A percentile compares a stretch with the other conserved stretches of the same genome.
Evolutionary conservation across 2,888 invertebrate species (phyloP).

Genomic region (Lepidochitona cinerea): DNA sequence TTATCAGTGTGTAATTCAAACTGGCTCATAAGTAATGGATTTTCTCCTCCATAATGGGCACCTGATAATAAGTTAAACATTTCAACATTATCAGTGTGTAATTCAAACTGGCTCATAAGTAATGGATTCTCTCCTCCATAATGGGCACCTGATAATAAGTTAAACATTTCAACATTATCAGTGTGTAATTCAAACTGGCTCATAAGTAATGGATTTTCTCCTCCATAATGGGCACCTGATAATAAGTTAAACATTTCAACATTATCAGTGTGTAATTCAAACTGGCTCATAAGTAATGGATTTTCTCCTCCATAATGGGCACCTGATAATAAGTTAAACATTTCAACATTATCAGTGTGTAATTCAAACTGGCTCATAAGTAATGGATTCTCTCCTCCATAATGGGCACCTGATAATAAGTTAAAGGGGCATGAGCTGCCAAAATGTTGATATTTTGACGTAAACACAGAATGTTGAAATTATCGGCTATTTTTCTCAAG

Average conservation of each 20-base stretch:
- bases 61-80: constrained; percentile 44
- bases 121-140: constrained; percentile 68
- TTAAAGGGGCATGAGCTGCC: no score
- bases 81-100: no score
- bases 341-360: no score
- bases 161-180: no score
- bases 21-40: constrained; percentile 68
- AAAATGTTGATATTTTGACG: no score
- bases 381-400: constrained; percentile 67
- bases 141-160: no score
- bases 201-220: constrained; percentile 66
- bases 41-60: constrained; percentile 66
- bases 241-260: no score
- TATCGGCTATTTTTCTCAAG: no score
- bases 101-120: constrained; percentile 71
- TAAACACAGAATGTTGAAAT: no score
- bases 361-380: constrained; percentile 71
- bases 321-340: constrained; percentile 43
- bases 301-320: constrained; percentile 66
- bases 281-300: no score
- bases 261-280: no score
- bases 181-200: constrained; percentile 70
- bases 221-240: constrained; percentile 68
- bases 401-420: constrained; percentile 65
- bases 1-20: constrained; percentile 70